A percentile compares a stretch with the other conserved stretches of the same genome.
Evolutionary conservation across 2,797 vertebrate genomes (phyloP).

Genomic region (Arctocebus calabarensis): DNA sequence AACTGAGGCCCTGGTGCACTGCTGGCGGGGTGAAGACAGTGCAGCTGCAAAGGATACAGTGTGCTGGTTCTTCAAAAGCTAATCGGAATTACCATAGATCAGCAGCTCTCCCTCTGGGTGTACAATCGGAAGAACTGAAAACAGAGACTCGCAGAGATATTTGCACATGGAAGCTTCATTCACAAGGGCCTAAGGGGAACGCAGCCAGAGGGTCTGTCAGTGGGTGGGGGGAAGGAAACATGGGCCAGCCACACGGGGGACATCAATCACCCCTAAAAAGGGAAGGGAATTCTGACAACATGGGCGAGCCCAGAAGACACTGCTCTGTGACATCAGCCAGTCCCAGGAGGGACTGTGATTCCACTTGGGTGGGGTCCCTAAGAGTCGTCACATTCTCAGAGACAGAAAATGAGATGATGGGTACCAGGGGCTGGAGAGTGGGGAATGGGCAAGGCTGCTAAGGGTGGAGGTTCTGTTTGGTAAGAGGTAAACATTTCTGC

Average conservation of each 20-base stretch:
- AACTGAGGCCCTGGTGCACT: fast-evolving
- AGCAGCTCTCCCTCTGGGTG: fast-evolving
- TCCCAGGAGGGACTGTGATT: fast-evolving
- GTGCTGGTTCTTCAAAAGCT: fast-evolving
- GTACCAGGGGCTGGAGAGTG: no score
- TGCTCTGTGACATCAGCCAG: fast-evolving
- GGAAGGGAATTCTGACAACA: background rate
- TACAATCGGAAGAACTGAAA: fast-evolving
- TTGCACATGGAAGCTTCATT: fast-evolving
- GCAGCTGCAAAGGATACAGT: background rate
- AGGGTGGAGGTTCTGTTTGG: no score
- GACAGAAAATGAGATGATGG: background rate
- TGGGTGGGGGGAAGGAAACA: fast-evolving
- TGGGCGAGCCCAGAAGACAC: fast-evolving
- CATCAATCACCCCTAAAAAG: fast-evolving
- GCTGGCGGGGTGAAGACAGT: fast-evolving
- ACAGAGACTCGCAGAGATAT: fast-evolving
- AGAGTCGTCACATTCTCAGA: background rate
- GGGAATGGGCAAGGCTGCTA: fast-evolving
- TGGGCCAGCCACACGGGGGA: fast-evolving
- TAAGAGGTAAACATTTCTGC: fast-evolving
- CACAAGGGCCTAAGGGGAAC: fast-evolving
- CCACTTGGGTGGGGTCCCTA: fast-evolving
- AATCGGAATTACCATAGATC: fast-evolving
- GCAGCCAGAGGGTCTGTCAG: fast-evolving